Conservation (phyloP, 1,140 invertebrate genomes). For the Dufourea novaeangliae region DNA sequence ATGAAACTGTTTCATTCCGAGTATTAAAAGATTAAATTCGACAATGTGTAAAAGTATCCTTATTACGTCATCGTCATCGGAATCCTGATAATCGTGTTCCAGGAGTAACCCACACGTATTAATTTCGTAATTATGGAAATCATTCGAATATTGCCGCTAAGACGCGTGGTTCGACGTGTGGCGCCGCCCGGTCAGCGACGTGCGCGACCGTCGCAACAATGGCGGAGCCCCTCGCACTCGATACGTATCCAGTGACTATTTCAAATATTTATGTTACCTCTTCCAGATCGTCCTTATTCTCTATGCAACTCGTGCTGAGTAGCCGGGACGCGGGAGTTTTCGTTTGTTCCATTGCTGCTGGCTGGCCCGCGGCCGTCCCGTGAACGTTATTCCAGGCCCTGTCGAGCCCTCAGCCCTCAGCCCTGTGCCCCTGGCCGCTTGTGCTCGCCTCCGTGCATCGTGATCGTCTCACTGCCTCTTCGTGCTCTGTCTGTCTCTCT, state of each 20-base stretch:
- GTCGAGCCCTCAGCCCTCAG: conserved; percentile 77
- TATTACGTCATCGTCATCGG: not conserved
- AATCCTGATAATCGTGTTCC: not conserved
- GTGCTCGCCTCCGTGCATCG: conserved; percentile 79
- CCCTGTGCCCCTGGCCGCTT: conserved; percentile 77
- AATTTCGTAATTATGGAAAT: conserved; percentile 36
- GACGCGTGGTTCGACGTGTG: conserved; percentile 67
- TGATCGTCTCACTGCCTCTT: conserved; percentile 76
- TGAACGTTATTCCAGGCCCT: conserved; percentile 65
- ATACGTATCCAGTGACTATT: conserved; percentile 77
- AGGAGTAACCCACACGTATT: not conserved
- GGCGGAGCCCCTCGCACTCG: conserved; percentile 75
- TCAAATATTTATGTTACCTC: conserved; percentile 85
- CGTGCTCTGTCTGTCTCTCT: conserved; percentile 60
- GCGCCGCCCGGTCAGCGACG: conserved; percentile 68
- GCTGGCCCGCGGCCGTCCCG: conserved; percentile 56
- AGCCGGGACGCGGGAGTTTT: conserved; percentile 76
- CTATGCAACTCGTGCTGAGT: conserved; percentile 86
- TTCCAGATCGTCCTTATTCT: conserved; percentile 91
- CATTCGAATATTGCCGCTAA: conserved; percentile 70
- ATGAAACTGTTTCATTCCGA: not conserved
- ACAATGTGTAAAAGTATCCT: not conserved
- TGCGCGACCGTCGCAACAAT: conserved; percentile 78
- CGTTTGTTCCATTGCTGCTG: conserved; percentile 76
- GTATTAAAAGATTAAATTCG: not conserved